Percentiles rank a stretch among this genome's conserved stretches.
These are phyloP conservation scores for Muntiacus muntjak DNA, from an alignment of 2,113 vertebrate genomes.

Conservation along the genomic window DNA sequence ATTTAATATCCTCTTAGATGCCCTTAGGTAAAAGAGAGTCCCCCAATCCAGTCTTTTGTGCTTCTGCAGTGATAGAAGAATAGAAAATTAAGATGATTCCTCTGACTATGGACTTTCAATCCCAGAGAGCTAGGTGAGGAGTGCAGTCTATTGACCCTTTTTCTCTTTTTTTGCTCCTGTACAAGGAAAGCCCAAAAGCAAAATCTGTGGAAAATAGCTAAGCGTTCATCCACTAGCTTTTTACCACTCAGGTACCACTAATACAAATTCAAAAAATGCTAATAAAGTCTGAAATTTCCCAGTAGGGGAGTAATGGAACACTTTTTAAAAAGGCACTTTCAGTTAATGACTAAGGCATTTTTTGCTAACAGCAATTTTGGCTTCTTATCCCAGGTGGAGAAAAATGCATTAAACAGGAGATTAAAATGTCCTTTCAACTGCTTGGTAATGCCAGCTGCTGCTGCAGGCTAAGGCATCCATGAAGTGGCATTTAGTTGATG, in stretches of 20 bases:
- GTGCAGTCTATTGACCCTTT: neutral
- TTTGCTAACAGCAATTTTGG: conserved; percentile 81
- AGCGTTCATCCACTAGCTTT: conserved; percentile 73
- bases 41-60: conserved; percentile 11
- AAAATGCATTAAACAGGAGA: conserved; percentile 77
- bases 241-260: conserved; percentile 76
- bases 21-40: neutral
- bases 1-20: conserved; percentile 56
- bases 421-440: conserved; percentile 77
- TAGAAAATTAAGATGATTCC: conserved; percentile 38
- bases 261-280: conserved; percentile 80
- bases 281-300: conserved; percentile 84
- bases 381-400: conserved; percentile 77
- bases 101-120: conserved; percentile 5
- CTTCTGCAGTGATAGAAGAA: conserved; percentile 10
- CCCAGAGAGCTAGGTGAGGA: neutral
- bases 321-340: conserved; percentile 81
- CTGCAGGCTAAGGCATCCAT: conserved; percentile 58
- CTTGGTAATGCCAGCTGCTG: conserved; percentile 73
- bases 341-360: conserved; percentile 83
- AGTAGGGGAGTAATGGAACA: conserved; percentile 81
- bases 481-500: conserved; percentile 60
- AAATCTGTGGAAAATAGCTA: conserved; percentile 69
- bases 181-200: conserved; percentile 32
- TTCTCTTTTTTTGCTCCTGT: neutral